Evolutionary conservation across 2,888 invertebrate genomes (phyloP).

Genomic region (Gryllus longicercus): DNA sequence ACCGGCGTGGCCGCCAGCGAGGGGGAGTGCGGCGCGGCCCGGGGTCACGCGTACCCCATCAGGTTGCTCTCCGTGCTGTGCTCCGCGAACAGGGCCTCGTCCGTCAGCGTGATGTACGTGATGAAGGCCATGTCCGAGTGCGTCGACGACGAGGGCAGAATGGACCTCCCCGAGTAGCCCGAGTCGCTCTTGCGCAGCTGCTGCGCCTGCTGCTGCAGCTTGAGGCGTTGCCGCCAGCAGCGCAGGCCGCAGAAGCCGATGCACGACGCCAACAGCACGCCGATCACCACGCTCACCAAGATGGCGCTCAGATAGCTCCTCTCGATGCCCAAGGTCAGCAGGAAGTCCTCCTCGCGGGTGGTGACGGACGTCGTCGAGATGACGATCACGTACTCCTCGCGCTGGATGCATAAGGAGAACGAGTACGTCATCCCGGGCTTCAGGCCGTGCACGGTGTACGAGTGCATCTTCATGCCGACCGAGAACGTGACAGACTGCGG

Average conservation of each 20-base stretch:
- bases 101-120: conserved; percentile 37
- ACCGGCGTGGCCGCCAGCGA: too few relatives aligned
- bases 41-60: conserved; percentile 31
- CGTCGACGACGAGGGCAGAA: conserved; percentile 34
- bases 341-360: conserved; percentile 38
- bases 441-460: conserved; percentile 46
- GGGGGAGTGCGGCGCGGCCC: neutral
- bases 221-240: conserved; percentile 35
- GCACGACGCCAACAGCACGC: conserved; percentile 36
- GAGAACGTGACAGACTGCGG: conserved; percentile 34
- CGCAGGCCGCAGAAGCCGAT: conserved; percentile 35
- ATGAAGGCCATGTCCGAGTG: conserved; percentile 37
- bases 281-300: conserved; percentile 36
- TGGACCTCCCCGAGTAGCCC: conserved; percentile 32
- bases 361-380: conserved; percentile 41
- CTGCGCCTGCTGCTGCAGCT: conserved; percentile 30
- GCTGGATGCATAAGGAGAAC: conserved; percentile 45
- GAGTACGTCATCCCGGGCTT: conserved; percentile 45
- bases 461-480: conserved; percentile 41
- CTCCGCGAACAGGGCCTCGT: conserved; percentile 33
- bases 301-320: conserved; percentile 39
- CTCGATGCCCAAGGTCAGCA: conserved; percentile 39
- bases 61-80: conserved; percentile 34
- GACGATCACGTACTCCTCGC: conserved; percentile 41
- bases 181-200: conserved; percentile 34